Evolutionary conservation across 2,113 vertebrate species (phyloP).

Genomic region (Dicentrarchus labrax): DNA sequence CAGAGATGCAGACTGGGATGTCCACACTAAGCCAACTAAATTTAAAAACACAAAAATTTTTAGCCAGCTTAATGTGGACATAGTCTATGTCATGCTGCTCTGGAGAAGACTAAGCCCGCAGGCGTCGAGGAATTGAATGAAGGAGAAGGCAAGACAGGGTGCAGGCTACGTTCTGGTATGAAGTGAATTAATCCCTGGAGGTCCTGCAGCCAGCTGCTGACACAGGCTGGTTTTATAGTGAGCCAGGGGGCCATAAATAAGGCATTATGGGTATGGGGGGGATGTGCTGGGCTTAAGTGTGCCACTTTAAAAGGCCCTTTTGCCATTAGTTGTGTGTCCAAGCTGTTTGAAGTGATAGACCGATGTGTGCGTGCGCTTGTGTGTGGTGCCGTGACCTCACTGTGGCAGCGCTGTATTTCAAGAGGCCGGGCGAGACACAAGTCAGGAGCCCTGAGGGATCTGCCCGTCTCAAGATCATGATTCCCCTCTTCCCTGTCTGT

Average conservation of each 20-base stretch:
- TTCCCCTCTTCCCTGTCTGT: slow-evolving; percentile 4
- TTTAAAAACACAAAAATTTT: not conserved
- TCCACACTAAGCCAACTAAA: not conserved
- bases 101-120: not conserved
- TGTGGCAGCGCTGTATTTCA: slow-evolving; percentile 34
- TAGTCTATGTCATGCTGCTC: not conserved
- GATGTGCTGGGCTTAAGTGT: slow-evolving; percentile 63
- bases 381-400: slow-evolving; percentile 54
- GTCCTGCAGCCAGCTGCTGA: slow-evolving; percentile 67
- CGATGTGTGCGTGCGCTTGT: slow-evolving; percentile 11
- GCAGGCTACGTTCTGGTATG: slow-evolving; percentile 59
- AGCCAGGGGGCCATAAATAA: slow-evolving; percentile 76
- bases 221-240: slow-evolving; percentile 66
- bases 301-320: slow-evolving; percentile 66
- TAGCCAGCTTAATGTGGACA: not conserved
- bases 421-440: slow-evolving; percentile 12
- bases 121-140: slow-evolving; percentile 5
- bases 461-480: slow-evolving; percentile 23
- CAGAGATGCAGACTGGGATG: not conserved
- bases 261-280: slow-evolving; percentile 69
- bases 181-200: slow-evolving; percentile 68
- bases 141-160: slow-evolving; percentile 21
- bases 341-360: slow-evolving; percentile 55
- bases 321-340: slow-evolving; percentile 64
- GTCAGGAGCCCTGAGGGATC: slow-evolving; percentile 33